phyloP scores from a whole-genome alignment of 2,797 vertebrate genomes.

The Anniella stebbinsi region DNA sequence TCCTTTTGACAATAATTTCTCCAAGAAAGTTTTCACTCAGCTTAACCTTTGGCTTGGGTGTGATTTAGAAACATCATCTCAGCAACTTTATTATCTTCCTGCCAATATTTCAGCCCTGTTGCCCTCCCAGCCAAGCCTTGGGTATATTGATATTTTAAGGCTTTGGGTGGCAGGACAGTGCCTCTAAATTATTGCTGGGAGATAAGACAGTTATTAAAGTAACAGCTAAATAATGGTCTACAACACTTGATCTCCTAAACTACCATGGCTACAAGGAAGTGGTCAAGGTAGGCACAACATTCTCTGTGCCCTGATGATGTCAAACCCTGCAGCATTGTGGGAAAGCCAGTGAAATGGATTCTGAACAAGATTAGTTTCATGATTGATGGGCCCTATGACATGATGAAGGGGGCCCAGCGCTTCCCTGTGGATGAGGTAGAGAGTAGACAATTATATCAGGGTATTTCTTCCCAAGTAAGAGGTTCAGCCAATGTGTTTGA shows the following conservation, averaged over 20 bases:
- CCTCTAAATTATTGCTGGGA: slow-evolving; percentile 26
- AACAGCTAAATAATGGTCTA: background rate
- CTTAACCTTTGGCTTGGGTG: slow-evolving; percentile 18
- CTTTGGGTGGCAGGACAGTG: slow-evolving; percentile 8
- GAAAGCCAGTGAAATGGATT: background rate
- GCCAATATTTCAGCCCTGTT: slow-evolving; percentile 61
- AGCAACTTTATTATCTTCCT: slow-evolving; percentile 46
- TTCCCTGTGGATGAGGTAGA: background rate
- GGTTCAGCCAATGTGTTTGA: background rate
- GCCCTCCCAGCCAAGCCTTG: slow-evolving; percentile 62
- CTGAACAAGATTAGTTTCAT: background rate
- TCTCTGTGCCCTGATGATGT: background rate
- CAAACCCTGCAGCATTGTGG: background rate
- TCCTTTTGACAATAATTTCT: background rate
- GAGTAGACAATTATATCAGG: background rate
- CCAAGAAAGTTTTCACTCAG: background rate
- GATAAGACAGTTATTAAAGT: slow-evolving; percentile 6
- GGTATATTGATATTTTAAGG: slow-evolving; percentile 61
- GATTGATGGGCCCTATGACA: background rate
- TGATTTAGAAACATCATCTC: slow-evolving; percentile 27
- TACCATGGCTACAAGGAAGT: background rate
- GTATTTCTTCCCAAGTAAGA: background rate
- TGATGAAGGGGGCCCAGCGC: no score
- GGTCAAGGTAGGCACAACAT: background rate
- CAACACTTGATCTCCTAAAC: background rate